Evolutionary conservation across 2,113 vertebrate species (phyloP).

Genomic region (Gobiocypris rarus): DNA sequence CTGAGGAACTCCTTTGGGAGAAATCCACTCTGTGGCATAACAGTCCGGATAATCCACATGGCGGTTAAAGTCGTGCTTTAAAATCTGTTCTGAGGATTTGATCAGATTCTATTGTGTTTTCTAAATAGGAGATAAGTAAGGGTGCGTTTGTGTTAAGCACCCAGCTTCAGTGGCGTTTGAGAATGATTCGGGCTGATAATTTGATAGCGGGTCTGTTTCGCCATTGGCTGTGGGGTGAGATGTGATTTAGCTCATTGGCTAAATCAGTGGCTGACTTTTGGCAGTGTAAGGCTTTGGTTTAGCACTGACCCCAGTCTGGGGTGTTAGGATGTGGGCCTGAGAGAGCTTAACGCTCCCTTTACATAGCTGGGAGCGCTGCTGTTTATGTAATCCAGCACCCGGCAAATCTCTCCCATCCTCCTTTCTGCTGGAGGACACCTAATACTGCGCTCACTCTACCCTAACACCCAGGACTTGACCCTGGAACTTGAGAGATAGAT

Average conservation of each 20-base stretch:
- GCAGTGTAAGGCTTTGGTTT: neutral
- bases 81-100: neutral
- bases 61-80: constrained; percentile 23
- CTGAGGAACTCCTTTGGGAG: constrained; percentile 17
- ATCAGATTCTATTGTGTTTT: constrained; percentile 16
- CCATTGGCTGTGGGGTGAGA: constrained; percentile 38
- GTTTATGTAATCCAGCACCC: constrained; percentile 60
- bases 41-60: constrained; percentile 3
- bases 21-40: constrained; percentile 39
- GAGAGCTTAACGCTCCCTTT: neutral
- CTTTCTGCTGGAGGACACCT: constrained; percentile 51
- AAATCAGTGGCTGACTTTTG: constrained; percentile 47
- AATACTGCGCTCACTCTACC: constrained; percentile 51
- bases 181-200: constrained; percentile 58
- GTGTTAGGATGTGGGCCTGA: constrained; percentile 22
- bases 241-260: constrained; percentile 60
- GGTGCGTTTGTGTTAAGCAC: constrained; percentile 31
- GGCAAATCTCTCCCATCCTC: constrained; percentile 46
- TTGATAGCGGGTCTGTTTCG: constrained; percentile 56
- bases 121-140: constrained; percentile 12
- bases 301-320: constrained; percentile 26
- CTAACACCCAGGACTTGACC: constrained; percentile 50
- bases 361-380: constrained; percentile 21
- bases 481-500: neutral
- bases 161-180: constrained; percentile 33